Conservation (phyloP, 2,113 vertebrate species). For the Microcebus jonahi region DNA sequence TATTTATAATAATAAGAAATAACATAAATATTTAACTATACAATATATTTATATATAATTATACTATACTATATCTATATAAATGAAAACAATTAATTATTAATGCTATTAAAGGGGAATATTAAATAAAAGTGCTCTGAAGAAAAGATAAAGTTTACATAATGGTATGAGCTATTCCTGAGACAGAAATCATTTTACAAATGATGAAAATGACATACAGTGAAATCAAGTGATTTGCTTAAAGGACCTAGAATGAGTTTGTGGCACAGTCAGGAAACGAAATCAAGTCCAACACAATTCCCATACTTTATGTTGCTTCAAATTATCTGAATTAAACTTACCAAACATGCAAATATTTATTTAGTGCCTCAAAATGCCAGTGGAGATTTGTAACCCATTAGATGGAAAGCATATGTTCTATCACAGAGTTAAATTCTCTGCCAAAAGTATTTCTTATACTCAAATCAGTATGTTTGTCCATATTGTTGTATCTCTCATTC, state of each 20-base stretch:
- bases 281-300: constrained; percentile 7
- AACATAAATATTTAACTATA: neutral
- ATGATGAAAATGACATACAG: neutral
- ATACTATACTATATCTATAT: neutral
- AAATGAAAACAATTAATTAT: constrained; percentile 3
- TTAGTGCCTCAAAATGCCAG: constrained; percentile 31
- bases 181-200: constrained; percentile 42
- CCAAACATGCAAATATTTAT: constrained; percentile 20
- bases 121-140: neutral
- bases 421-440: constrained; percentile 43
- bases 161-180: neutral
- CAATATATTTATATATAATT: neutral
- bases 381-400: neutral
- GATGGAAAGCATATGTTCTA: neutral
- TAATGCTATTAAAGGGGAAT: neutral
- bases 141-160: constrained; percentile 33
- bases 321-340: neutral
- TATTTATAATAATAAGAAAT: neutral
- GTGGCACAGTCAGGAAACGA: neutral
- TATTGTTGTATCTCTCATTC: neutral
- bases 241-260: neutral
- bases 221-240: neutral
- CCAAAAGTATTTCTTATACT: neutral
- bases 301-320: neutral
- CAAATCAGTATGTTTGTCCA: neutral